Base-by-base conservation (phyloP, 2,888 invertebrate species). In the Lysandra bellargus region DNA sequence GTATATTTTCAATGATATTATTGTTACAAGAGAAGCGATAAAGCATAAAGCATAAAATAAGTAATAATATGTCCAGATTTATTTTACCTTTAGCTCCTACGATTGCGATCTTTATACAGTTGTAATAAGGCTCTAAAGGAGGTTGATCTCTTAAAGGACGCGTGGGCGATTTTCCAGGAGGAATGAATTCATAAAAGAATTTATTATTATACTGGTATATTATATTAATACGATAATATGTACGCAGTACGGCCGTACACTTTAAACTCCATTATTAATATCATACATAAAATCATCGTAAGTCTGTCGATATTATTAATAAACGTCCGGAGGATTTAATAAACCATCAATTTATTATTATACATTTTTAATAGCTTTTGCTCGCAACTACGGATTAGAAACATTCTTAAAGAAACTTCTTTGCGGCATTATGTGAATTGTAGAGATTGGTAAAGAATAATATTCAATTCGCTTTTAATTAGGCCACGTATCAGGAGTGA, bases 311-410 rank as follows among this genome's bases (percentile, higher is more conserved):
- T 53, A 17, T 14, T 33, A 57, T 57, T 12, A 76, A 53, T 76
- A 76, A 76, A 53, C 57, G 76, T 76, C 75, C 4, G 30, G 17
- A 57, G 76, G 33, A 76, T 76, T 69, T 37, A 69, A 69, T 76
- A 76, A 76, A 57, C 57, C 14, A 76, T 76, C 57, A 76, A 33
- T 76, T 57, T 76, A 76, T 75, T 75, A 14, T 76, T 57, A 49
- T 53, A 76, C 44, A 74, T 17, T 49, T 57, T 76, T 76, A 44
- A 69, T 33, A 69, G 33, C 69, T 37, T 37, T 1, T 17, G 33
- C 64, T 64, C 64, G 23, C 30, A 64, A 1, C 23, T 4, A 30
- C 23, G 64, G 64, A 12, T 30, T 64, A 30, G 30, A 12, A 1
- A 17, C 57, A 64, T 61, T 61, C 7, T 61, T 61, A 1, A 61